Evolutionary conservation across 2,113 vertebrate genomes (phyloP), one percentile per base, ranked within the genome.

Genomic region (Oncorhynchus nerka): DNA sequence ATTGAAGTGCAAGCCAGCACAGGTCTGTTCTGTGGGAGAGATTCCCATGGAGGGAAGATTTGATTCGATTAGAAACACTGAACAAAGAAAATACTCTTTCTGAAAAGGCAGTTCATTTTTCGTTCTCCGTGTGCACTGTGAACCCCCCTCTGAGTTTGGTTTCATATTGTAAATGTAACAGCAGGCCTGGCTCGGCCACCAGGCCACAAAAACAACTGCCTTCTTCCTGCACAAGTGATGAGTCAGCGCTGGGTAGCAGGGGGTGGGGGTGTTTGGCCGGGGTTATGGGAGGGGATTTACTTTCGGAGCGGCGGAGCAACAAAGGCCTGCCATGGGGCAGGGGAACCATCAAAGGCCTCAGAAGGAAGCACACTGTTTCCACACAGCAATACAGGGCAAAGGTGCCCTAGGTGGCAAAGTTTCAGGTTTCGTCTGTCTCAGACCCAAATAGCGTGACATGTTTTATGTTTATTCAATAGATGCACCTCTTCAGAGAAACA

Each of bases 151-250:
- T 73, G 78, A 79, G 51, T 51, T 75, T 61, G 79, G 69, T 71
- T 87, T 80, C 78, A 48, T 79, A 64, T 32, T 74, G 51, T 71
- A n/a, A 69, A 45, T 69, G 6, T 45, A 70, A 61, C 24, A 70
- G 55, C n/a, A n/a, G 32, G 30, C 67, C 69, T 55, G 39, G 70
- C 59, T 57, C 51, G 7, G 68, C 55, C 71, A 34, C 82, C 81
- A 15, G 80, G 71, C 78, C 34, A 59, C 75, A 84, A 89, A 88
- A 92, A 92, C 92, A 92, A 91, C 88, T 81, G 82, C 86, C 91
- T 93, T 91, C 91, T 93, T 93, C 91, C 92, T 93, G 89, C 85
- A 71, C 75, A 89, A 88, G 82, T 79, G 88, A 91, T 92, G 92
- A 93, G 84, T 92, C 91, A 91, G 92, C 86, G 77, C 81, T 79